Percentiles rank a stretch among this genome's conserved stretches.
Evolutionary conservation across 1,140 invertebrate genomes (phyloP).

Genomic region (Chrysomallon squamiferum): DNA sequence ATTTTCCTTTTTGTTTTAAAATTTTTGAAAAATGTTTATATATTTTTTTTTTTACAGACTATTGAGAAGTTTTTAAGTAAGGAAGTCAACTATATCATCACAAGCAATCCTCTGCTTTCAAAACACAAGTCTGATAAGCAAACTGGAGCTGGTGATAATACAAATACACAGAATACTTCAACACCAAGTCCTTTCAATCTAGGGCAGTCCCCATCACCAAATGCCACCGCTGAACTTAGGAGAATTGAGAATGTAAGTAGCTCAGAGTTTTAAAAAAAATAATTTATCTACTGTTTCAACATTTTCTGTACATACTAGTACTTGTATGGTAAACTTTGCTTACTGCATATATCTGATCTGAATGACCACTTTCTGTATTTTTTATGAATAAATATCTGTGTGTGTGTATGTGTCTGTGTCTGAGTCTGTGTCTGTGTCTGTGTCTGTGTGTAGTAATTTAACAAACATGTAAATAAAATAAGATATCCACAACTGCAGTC

Average conservation of each 20-base stretch:
- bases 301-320: background rate
- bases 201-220: constrained; percentile 35
- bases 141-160: constrained; percentile 9
- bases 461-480: too few species aligned
- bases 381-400: too few species aligned
- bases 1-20: too few species aligned
- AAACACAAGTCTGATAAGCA: too few species aligned
- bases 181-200: constrained; percentile 50
- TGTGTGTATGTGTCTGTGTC: too few species aligned
- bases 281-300: background rate
- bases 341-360: too few species aligned
- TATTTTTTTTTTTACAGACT: constrained; percentile 24
- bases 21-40: too few species aligned
- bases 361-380: too few species aligned
- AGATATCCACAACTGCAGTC: too few species aligned
- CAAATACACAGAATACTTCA: constrained; percentile 7
- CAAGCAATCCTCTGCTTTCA: constrained; percentile 25
- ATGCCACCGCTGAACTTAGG: constrained; percentile 17
- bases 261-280: background rate
- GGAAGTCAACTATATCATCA: constrained; percentile 51
- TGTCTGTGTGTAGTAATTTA: too few species aligned
- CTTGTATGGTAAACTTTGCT: constrained; percentile 8
- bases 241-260: constrained; percentile 8
- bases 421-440: too few species aligned
- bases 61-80: constrained; percentile 48